These are phyloP conservation scores for Holcopasites calliopsidis DNA, from an alignment of 1,140 invertebrate species.

Conservation along the genomic window DNA sequence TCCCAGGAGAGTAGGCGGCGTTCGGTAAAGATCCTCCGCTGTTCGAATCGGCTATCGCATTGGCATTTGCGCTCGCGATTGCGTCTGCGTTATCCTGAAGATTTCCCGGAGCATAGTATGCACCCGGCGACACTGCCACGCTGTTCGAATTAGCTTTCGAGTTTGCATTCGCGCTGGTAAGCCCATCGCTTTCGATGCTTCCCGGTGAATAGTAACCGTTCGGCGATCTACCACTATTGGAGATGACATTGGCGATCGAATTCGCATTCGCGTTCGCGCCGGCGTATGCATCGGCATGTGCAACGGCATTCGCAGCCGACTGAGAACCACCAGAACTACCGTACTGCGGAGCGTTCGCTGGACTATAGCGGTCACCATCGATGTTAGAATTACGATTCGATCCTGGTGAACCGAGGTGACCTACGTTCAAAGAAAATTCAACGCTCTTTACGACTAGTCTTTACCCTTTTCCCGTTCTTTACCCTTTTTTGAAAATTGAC, in stretches of 20 bases:
- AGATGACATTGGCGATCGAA: neutral
- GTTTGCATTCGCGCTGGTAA: constrained; percentile 31
- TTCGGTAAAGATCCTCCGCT: neutral
- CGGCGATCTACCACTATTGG: neutral
- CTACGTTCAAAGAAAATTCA: constrained; percentile 38
- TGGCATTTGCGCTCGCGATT: neutral
- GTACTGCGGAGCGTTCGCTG: neutral
- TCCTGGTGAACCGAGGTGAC: constrained; percentile 19
- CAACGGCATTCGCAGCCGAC: constrained; percentile 37
- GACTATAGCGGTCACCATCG: neutral
- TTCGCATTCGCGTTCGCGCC: constrained; percentile 18
- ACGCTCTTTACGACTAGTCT: constrained; percentile 7
- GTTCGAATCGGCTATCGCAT: neutral
- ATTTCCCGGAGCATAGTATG: neutral
- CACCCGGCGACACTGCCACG: no score
- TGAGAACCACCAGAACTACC: constrained; percentile 47
- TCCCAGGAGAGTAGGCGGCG: neutral
- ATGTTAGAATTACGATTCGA: neutral
- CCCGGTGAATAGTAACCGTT: neutral
- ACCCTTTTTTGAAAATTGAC: no score
- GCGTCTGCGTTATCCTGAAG: neutral
- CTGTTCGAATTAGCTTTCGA: neutral
- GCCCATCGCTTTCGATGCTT: neutral
- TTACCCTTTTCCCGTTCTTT: no score
- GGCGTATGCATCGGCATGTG: neutral